Conservation (phyloP, 2,888 invertebrate species). For the Halictus quadricinctus region DNA sequence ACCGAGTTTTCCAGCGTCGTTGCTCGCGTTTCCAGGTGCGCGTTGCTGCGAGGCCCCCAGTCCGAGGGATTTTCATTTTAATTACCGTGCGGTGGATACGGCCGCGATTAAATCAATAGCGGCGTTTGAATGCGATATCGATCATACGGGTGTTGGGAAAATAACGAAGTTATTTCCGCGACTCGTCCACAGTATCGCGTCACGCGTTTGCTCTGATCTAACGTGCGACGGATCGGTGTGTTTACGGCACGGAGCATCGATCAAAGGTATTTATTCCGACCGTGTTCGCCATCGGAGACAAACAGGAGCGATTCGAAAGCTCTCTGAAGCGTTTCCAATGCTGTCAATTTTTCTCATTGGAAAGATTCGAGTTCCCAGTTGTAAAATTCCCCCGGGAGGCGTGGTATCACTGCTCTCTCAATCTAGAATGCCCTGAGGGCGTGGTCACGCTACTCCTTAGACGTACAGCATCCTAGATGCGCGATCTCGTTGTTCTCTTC, state of each 20-base stretch:
- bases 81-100: constrained; percentile 52
- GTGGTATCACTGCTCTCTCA: background rate
- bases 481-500: too few species aligned
- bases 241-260: constrained; percentile 6
- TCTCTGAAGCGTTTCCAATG: background rate
- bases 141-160: constrained; percentile 63
- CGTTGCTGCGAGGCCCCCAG: background rate
- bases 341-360: background rate
- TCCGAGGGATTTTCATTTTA: constrained; percentile 52
- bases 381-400: background rate
- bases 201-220: constrained; percentile 13
- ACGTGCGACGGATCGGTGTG: constrained; percentile 27
- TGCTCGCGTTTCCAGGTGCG: background rate
- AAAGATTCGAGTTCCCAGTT: background rate
- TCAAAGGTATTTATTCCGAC: background rate
- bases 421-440: background rate
- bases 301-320: background rate
- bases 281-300: background rate
- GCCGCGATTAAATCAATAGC: constrained; percentile 57
- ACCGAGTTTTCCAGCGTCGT: background rate
- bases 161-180: constrained; percentile 58
- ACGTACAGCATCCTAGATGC: too few species aligned
- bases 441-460: background rate
- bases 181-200: constrained; percentile 25
- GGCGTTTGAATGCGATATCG: constrained; percentile 53